Conservation (phyloP, 1,140 invertebrate genomes). For the Subanguina moxae region DNA sequence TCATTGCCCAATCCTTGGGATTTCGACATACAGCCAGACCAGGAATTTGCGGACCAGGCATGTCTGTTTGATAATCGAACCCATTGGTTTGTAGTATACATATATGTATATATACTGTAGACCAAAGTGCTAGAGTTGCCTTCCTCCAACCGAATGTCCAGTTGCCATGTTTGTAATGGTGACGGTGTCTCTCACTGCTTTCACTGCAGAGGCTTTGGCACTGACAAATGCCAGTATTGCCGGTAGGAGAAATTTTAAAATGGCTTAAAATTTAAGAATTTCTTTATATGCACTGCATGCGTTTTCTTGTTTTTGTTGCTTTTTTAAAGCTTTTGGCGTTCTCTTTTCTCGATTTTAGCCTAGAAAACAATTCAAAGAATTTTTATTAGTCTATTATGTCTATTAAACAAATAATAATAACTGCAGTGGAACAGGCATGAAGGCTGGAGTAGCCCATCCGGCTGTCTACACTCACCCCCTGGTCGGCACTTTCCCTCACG, state of each 20-base stretch:
- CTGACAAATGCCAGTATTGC: slow-evolving; percentile 57
- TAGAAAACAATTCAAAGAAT: too few species aligned
- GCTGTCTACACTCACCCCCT: slow-evolving; percentile 59
- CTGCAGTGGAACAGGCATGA: slow-evolving; percentile 59
- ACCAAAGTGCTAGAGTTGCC: slow-evolving; percentile 57
- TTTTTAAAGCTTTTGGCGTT: neutral
- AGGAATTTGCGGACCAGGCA: slow-evolving; percentile 55
- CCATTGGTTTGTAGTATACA: too few species aligned
- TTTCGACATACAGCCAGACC: slow-evolving; percentile 52
- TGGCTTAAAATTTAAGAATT: too few species aligned
- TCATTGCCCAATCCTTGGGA: slow-evolving; percentile 51
- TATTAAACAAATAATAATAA: neutral
- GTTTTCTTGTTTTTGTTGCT: neutral
- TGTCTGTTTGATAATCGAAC: too few species aligned
- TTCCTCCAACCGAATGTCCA: slow-evolving; percentile 41
- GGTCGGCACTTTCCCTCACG: slow-evolving; percentile 58
- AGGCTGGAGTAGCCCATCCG: slow-evolving; percentile 59
- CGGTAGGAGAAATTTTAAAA: slow-evolving; percentile 37
- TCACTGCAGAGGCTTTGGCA: slow-evolving; percentile 56
- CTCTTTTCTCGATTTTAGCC: neutral
- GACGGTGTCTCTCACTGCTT: slow-evolving; percentile 57
- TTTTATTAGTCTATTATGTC: neutral
- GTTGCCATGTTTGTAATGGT: slow-evolving; percentile 47
- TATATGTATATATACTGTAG: slow-evolving; percentile 23
- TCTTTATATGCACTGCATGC: too few species aligned